Conservation (phyloP, 2,797 vertebrate species). For the Ispidina lecontei region DNA sequence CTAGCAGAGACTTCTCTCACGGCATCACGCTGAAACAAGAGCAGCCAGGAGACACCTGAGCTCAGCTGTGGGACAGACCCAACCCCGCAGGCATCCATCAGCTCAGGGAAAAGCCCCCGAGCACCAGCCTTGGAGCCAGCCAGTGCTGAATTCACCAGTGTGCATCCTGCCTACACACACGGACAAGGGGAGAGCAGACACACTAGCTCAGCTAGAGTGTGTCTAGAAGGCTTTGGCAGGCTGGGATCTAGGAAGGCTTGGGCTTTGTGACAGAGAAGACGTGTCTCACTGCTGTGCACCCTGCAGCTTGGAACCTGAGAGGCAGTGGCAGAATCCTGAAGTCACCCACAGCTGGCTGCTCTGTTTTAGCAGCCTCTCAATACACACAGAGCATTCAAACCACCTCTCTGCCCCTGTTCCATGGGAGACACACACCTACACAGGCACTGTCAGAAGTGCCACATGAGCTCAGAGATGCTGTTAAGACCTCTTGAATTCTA, state of each 20-base stretch:
- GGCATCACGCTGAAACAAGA: not conserved
- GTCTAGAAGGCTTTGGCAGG: not conserved
- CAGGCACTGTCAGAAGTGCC: not conserved
- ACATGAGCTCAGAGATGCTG: not conserved
- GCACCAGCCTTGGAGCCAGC: not conserved
- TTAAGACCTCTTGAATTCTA: slow-evolving; percentile 25
- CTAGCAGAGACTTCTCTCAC: not conserved
- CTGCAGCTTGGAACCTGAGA: not conserved
- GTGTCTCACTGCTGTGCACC: not conserved
- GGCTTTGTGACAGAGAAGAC: not conserved
- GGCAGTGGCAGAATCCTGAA: not conserved
- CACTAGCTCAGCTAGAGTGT: not conserved
- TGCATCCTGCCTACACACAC: rapidly evolving
- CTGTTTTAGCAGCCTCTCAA: slow-evolving; percentile 32
- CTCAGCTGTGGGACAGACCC: not conserved
- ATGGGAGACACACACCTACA: not conserved
- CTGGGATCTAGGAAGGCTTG: not conserved
- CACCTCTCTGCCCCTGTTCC: not conserved
- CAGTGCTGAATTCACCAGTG: not conserved
- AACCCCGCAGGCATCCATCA: not conserved
- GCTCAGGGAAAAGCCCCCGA: not conserved
- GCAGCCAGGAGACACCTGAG: not conserved
- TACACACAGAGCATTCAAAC: not conserved
- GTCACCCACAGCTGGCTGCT: not conserved
- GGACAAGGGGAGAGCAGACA: not conserved